These are phyloP conservation scores for Caloenas nicobarica DNA, from an alignment of 2,113 vertebrate species.

Conservation along the genomic window DNA sequence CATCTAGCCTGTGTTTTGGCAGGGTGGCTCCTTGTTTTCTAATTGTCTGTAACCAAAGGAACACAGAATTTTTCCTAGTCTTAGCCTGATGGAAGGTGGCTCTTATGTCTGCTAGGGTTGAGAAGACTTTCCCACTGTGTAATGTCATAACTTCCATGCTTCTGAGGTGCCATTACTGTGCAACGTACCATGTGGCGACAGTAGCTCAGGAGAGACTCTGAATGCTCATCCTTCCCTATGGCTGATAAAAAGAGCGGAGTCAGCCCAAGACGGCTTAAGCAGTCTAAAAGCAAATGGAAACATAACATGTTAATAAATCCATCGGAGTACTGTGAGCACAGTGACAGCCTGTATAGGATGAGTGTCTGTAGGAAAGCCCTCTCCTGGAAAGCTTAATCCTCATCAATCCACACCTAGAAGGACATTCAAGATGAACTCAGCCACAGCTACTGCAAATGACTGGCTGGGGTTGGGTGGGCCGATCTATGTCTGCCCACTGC, in stretches of 20 bases:
- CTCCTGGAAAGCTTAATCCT: neutral
- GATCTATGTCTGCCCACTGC: neutral
- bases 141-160: neutral
- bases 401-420: neutral
- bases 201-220: slow-evolving; percentile 77
- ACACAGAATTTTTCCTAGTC: neutral
- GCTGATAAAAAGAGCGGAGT: slow-evolving; percentile 85
- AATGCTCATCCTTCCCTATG: slow-evolving; percentile 81
- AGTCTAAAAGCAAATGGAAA: slow-evolving; percentile 74
- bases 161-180: neutral
- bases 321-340: neutral
- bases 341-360: neutral
- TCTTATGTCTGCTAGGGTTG: neutral
- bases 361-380: neutral
- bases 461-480: neutral
- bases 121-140: neutral
- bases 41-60: neutral
- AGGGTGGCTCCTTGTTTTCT: neutral
- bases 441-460: neutral
- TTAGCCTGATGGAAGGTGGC: neutral
- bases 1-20: neutral
- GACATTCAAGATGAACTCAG: neutral
- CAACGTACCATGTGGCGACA: slow-evolving; percentile 87
- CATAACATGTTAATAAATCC: neutral
- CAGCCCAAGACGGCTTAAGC: slow-evolving; percentile 82